phyloP scores from a whole-genome alignment of 2,888 invertebrate genomes.

The Yponomeuta sedellus region DNA sequence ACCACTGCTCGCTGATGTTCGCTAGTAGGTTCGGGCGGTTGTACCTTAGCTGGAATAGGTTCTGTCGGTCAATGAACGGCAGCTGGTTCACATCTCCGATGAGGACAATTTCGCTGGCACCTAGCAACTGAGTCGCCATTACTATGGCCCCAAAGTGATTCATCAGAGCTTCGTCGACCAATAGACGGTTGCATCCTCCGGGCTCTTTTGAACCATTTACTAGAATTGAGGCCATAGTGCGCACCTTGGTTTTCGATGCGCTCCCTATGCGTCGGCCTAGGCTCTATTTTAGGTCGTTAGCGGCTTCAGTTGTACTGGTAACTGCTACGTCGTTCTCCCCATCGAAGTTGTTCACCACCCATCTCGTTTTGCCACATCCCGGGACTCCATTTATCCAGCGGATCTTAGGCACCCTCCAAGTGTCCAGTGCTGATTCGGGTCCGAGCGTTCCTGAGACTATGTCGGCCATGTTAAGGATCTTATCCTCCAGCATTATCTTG shows the following conservation, averaged over 20 bases:
- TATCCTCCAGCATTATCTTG: too few relatives aligned
- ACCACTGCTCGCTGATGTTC: conserved; percentile 16
- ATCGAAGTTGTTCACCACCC: too few relatives aligned
- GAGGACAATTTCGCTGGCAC: conserved; percentile 21
- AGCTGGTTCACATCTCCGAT: conserved; percentile 29
- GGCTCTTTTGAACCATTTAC: conserved; percentile 16
- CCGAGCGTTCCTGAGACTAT: too few relatives aligned
- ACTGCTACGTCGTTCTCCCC: too few relatives aligned
- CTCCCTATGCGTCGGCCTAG: not conserved
- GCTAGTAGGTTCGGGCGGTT: too few relatives aligned
- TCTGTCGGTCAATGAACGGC: conserved; percentile 27
- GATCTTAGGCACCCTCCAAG: too few relatives aligned
- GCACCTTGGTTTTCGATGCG: conserved; percentile 3
- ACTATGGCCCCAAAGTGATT: conserved; percentile 27
- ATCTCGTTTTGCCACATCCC: too few relatives aligned
- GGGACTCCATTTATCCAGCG: too few relatives aligned
- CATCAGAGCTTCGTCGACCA: conserved; percentile 27
- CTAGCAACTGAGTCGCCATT: conserved; percentile 21
- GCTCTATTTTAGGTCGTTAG: not conserved
- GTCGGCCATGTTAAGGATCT: too few relatives aligned
- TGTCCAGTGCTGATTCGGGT: too few relatives aligned
- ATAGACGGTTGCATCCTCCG: not conserved
- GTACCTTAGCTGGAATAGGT: too few relatives aligned
- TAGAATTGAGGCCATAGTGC: conserved; percentile 16
- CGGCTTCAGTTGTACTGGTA: not conserved